These are phyloP conservation scores for Conchocele bisecta DNA, from an alignment of 2,888 invertebrate genomes.

Conservation along the genomic window DNA sequence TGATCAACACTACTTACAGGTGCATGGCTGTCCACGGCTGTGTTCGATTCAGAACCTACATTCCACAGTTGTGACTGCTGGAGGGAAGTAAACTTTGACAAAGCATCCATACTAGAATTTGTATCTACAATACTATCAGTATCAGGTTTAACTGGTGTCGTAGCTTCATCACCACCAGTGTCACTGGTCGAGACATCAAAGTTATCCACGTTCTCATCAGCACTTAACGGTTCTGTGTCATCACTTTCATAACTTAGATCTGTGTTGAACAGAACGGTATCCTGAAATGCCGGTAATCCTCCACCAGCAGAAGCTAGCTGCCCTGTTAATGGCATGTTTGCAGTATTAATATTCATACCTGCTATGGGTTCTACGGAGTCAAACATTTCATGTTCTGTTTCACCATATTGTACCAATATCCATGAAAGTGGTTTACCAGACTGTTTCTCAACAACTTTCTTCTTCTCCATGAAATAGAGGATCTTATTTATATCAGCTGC, in stretches of 20 bases:
- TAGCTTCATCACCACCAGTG: not conserved
- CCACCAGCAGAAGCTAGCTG: not conserved
- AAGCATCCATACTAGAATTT: not conserved
- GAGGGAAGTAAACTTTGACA: no score
- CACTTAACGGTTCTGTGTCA: not conserved
- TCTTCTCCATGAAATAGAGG: constrained; percentile 67
- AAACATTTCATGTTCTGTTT: not conserved
- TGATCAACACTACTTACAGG: no score
- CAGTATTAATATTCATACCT: not conserved
- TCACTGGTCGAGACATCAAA: not conserved
- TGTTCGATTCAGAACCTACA: not conserved
- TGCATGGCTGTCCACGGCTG: not conserved
- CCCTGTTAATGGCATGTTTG: not conserved
- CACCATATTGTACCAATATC: constrained; percentile 11
- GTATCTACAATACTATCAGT: not conserved
- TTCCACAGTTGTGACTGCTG: no score
- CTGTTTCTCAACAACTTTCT: constrained; percentile 45
- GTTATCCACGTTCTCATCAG: not conserved
- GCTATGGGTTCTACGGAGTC: not conserved
- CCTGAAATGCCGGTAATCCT: constrained; percentile 24
- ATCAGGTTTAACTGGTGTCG: not conserved
- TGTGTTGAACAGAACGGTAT: constrained; percentile 22
- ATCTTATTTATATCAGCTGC: constrained; percentile 71
- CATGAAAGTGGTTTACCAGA: constrained; percentile 54
- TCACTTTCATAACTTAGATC: not conserved